Evolutionary conservation across 2,113 vertebrate genomes (phyloP).

Genomic region (Phocoena sinus): DNA sequence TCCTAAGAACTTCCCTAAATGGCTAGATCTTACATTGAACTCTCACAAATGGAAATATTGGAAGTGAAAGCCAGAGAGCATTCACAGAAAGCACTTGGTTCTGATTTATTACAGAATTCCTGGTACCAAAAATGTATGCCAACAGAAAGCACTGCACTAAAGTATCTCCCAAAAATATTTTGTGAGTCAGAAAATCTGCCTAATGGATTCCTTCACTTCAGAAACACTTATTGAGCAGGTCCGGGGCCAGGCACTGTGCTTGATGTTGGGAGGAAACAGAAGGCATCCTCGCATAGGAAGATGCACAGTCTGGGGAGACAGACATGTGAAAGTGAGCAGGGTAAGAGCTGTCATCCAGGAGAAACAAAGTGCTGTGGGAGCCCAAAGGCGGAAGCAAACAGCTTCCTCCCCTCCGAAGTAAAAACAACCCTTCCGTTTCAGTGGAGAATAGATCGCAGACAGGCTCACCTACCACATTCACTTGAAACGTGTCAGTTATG

Average conservation of each 20-base stretch:
- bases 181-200: neutral
- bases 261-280: neutral
- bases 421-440: neutral
- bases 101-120: conserved; percentile 21
- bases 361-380: neutral
- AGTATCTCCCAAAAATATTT: neutral
- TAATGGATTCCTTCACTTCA: neutral
- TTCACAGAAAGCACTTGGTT: neutral
- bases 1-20: neutral
- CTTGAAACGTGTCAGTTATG: neutral
- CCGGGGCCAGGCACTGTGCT: neutral
- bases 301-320: neutral
- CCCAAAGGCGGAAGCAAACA: neutral
- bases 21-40: neutral
- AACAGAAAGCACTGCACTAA: neutral
- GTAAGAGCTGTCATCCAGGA: neutral
- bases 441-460: neutral
- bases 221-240: neutral
- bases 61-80: neutral
- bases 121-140: neutral
- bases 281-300: neutral
- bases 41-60: neutral
- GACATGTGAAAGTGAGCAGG: neutral
- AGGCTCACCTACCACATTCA: neutral
- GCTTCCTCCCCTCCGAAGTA: neutral